A percentile compares a stretch with the other conserved stretches of the same genome.
Conservation (phyloP, 2,113 vertebrate species). For the Anarrhichthys ocellatus region DNA sequence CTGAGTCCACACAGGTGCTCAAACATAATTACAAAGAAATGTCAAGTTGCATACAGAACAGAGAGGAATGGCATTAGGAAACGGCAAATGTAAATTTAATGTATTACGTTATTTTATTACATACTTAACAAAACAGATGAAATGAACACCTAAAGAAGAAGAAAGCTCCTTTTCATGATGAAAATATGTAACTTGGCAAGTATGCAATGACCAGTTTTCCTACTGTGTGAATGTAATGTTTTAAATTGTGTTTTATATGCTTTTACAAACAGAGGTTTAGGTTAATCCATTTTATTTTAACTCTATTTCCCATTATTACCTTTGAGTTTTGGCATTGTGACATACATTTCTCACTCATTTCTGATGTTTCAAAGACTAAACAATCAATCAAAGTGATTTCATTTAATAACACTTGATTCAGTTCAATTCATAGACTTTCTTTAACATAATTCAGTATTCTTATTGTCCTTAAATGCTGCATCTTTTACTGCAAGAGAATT, state of each 20-base stretch:
- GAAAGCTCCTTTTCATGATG: not conserved
- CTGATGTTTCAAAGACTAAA: not conserved
- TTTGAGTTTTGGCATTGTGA: not conserved
- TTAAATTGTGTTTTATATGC: not conserved
- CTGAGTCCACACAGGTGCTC: constrained; percentile 15
- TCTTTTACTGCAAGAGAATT: not conserved
- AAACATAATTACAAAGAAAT: constrained; percentile 48
- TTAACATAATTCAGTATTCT: not conserved
- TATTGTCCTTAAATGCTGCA: not conserved
- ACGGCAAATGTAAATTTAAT: constrained; percentile 43
- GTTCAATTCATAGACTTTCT: not conserved
- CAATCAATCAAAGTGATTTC: not conserved
- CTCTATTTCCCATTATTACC: too few species aligned
- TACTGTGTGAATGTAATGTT: not conserved
- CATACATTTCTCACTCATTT: not conserved
- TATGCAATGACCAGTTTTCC: not conserved
- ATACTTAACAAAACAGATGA: not conserved
- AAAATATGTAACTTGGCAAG: not conserved
- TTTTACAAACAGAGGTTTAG: not conserved
- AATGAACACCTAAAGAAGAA: not conserved
- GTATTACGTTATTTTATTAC: not conserved
- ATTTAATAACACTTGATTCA: not conserved
- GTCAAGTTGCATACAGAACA: constrained; percentile 31
- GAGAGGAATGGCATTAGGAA: constrained; percentile 35
- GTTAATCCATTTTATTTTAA: not conserved